Percentiles rank a stretch among this genome's conserved stretches.
These are phyloP conservation scores for Chymomyza caudatula DNA, from an alignment of 2,888 invertebrate species.

Conservation along the genomic window DNA sequence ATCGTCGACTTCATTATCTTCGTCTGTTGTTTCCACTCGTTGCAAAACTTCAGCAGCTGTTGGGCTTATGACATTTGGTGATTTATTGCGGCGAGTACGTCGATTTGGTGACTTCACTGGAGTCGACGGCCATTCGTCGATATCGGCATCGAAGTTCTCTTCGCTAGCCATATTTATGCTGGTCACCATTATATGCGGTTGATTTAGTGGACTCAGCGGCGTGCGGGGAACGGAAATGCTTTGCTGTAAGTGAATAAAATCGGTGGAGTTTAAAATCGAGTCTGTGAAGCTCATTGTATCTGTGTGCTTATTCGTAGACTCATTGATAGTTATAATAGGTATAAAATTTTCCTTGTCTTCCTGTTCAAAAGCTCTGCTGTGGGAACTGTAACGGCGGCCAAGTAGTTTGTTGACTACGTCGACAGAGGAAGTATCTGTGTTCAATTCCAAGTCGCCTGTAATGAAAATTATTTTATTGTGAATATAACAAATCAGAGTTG, in stretches of 20 bases:
- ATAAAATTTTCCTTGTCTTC: conserved; percentile 70
- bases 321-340: conserved; percentile 39
- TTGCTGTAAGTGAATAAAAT: conserved; percentile 61
- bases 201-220: conserved; percentile 66
- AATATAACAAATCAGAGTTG: no score
- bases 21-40: conserved; percentile 39
- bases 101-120: conserved; percentile 58
- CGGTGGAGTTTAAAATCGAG: conserved; percentile 69
- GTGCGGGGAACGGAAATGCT: conserved; percentile 52
- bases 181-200: conserved; percentile 45
- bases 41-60: conserved; percentile 47
- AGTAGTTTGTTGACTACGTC: conserved; percentile 64
- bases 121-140: conserved; percentile 74
- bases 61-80: conserved; percentile 48
- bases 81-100: conserved; percentile 63
- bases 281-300: conserved; percentile 76
- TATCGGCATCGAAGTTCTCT: conserved; percentile 59
- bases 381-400: conserved; percentile 23
- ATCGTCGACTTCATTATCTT: conserved; percentile 30
- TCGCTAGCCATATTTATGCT: conserved; percentile 26
- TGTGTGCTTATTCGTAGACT: conserved; percentile 42
- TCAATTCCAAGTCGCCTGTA: conserved; percentile 66
- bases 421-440: conserved; percentile 63
- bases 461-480: neutral
- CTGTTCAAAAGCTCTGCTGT: conserved; percentile 12